phyloP scores from a whole-genome alignment of 2,888 invertebrate species.

The Rhagium mordax region DNA sequence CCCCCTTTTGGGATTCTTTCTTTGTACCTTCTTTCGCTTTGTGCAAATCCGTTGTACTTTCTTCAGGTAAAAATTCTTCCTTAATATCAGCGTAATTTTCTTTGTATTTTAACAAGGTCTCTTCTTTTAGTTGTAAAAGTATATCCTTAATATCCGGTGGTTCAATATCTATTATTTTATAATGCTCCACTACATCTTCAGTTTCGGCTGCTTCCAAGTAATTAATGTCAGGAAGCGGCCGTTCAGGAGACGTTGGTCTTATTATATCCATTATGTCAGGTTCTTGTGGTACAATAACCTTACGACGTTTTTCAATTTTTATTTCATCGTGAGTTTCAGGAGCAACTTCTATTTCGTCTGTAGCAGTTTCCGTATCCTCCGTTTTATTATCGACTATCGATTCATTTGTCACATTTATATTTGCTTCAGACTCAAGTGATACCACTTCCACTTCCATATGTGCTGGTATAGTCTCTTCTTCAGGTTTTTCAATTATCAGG shows the following conservation, averaged over 20 bases:
- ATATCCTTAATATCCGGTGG: conserved; percentile 35
- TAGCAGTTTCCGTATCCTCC: neutral
- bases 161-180: neutral
- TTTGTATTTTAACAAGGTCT: conserved; percentile 33
- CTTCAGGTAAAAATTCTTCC: neutral
- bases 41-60: neutral
- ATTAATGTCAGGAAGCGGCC: conserved; percentile 45
- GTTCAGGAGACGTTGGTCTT: conserved; percentile 42
- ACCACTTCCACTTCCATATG: neutral
- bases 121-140: conserved; percentile 21
- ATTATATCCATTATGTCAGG: conserved; percentile 19
- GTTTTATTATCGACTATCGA: too few species aligned
- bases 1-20: conserved; percentile 13
- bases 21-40: conserved; percentile 27
- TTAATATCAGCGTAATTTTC: neutral
- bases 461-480: neutral
- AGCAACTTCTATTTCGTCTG: neutral
- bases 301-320: neutral
- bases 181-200: neutral
- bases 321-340: conserved; percentile 17
- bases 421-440: neutral
- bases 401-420: neutral
- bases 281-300: neutral
- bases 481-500: neutral
- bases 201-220: conserved; percentile 41